Percentiles rank a stretch among this genome's conserved stretches.
These are phyloP conservation scores for Xanthorhoe designata DNA, from an alignment of 2,888 invertebrate genomes.

Conservation along the genomic window DNA sequence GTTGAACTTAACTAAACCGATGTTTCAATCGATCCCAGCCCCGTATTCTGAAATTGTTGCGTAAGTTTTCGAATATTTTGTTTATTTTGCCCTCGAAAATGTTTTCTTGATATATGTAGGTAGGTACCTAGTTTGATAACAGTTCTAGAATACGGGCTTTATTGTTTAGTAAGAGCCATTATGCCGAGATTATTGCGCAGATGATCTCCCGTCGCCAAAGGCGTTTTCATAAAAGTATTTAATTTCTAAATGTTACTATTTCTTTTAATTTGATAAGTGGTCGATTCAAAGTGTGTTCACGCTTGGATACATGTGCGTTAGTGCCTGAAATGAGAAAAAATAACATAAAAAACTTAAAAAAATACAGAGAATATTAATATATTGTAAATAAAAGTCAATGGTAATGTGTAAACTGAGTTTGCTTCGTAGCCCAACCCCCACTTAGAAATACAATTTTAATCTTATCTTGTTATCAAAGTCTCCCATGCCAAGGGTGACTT, in stretches of 20 bases:
- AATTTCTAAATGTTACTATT: slow-evolving; percentile 47
- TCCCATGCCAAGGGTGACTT: too few species aligned
- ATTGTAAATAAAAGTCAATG: slow-evolving; percentile 82
- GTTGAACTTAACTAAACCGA: not conserved
- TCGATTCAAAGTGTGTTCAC: slow-evolving; percentile 64
- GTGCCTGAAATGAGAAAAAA: slow-evolving; percentile 75
- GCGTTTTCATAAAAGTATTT: slow-evolving; percentile 66
- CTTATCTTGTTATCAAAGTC: too few species aligned
- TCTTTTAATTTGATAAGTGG: slow-evolving; percentile 63
- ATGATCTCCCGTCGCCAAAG: slow-evolving; percentile 73
- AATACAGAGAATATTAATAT: slow-evolving; percentile 82
- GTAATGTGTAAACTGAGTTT: slow-evolving; percentile 54
- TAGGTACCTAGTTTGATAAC: not conserved
- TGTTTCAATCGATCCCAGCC: not conserved
- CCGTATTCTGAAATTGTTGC: not conserved
- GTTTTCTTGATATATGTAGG: not conserved
- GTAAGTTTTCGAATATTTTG: not conserved
- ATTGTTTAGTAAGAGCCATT: slow-evolving; percentile 20
- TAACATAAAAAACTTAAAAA: slow-evolving; percentile 59
- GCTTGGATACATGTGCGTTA: slow-evolving; percentile 63
- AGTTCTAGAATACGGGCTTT: not conserved
- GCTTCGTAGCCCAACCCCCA: slow-evolving; percentile 17
- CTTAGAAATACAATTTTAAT: too few species aligned
- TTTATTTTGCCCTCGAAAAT: not conserved
- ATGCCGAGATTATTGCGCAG: slow-evolving; percentile 70